Evolutionary conservation across 2,797 vertebrate species (phyloP).

Genomic region (Alca torda): DNA sequence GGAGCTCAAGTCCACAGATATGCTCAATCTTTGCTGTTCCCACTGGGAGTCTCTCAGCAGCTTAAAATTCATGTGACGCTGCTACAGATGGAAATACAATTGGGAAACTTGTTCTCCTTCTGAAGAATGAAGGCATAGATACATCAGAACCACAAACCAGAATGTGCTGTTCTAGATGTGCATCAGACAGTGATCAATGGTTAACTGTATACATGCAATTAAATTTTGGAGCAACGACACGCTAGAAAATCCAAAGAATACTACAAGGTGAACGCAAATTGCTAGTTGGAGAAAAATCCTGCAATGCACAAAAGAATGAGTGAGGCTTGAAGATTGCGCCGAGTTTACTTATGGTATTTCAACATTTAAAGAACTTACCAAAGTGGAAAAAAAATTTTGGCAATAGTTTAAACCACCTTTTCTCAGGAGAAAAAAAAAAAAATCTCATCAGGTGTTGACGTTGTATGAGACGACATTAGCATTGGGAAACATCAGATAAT

Average conservation of each 20-base stretch:
- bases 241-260: not conserved
- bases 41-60: not conserved
- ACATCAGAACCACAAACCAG: not conserved
- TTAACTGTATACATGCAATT: not conserved
- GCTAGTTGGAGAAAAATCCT: not conserved
- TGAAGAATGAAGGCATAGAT: not conserved
- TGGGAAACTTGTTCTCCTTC: not conserved
- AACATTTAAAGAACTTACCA: not conserved
- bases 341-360: not conserved
- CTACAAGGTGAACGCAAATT: not conserved
- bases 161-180: not conserved
- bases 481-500: not conserved
- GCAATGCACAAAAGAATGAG: not conserved
- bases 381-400: not conserved
- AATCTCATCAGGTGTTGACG: not conserved
- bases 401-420: not conserved
- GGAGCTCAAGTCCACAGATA: not conserved
- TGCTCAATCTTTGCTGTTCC: not conserved
- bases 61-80: not conserved
- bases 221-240: accelerated
- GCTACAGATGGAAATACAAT: not conserved
- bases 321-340: not conserved
- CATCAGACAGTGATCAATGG: not conserved
- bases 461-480: not conserved
- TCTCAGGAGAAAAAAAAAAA: not conserved